phyloP scores from a whole-genome alignment of 1,140 invertebrate genomes.

The Sycophaga agraensis region DNA sequence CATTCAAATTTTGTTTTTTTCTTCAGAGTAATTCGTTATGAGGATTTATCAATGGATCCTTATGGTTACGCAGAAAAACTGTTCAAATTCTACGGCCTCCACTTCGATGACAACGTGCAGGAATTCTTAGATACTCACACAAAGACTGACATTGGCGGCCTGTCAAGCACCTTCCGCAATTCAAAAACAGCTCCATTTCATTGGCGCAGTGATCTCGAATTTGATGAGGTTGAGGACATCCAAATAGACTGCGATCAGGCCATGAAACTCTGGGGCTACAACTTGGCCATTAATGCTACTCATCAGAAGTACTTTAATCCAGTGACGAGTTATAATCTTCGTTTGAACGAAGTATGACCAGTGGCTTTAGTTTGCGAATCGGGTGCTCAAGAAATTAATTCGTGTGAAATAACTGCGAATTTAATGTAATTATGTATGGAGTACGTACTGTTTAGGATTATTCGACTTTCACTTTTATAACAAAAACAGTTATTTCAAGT shows the following conservation, averaged over 20 bases:
- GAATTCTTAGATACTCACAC: constrained; percentile 80
- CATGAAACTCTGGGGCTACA: constrained; percentile 82
- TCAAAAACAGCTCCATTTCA: constrained; percentile 81
- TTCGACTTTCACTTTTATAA: not conserved
- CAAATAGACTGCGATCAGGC: constrained; percentile 68
- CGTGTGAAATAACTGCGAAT: not conserved
- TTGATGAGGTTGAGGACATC: constrained; percentile 69
- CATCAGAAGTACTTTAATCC: constrained; percentile 63
- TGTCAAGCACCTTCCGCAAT: constrained; percentile 81
- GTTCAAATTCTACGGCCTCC: constrained; percentile 74
- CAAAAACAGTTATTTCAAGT: not conserved
- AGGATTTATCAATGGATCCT: constrained; percentile 79
- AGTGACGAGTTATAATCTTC: constrained; percentile 51
- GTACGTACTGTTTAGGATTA: not conserved
- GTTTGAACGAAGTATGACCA: constrained; percentile 24
- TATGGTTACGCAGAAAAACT: constrained; percentile 71
- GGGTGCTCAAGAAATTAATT: not conserved
- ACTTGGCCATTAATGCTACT: constrained; percentile 55
- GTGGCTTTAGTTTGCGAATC: not conserved
- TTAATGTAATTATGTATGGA: not conserved
- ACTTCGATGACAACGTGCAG: constrained; percentile 69
- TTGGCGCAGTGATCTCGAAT: constrained; percentile 76
- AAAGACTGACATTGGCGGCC: constrained; percentile 73
- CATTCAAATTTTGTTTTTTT: too few species aligned
- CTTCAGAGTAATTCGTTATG: constrained; percentile 75